Evolutionary conservation across 2,113 vertebrate species (phyloP).

Genomic region (Petroica traversi): DNA sequence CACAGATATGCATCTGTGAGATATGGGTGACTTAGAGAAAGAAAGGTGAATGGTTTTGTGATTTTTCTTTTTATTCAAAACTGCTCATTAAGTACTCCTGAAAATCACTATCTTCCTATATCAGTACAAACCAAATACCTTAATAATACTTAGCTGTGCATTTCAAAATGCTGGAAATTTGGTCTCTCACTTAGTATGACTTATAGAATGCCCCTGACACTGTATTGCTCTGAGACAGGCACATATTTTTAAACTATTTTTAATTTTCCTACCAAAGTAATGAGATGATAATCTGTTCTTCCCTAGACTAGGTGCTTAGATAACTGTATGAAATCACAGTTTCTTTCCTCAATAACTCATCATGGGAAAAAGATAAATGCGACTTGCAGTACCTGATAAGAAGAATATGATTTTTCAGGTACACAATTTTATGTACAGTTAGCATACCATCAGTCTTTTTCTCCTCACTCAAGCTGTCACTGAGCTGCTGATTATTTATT

Average conservation of each 20-base stretch:
- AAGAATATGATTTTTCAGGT: neutral
- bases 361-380: neutral
- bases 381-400: neutral
- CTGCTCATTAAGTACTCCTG: neutral
- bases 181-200: neutral
- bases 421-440: neutral
- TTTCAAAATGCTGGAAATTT: neutral
- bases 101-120: neutral
- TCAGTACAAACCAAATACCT: neutral
- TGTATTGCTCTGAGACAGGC: neutral
- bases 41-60: neutral
- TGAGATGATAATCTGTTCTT: neutral
- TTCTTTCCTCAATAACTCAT: neutral
- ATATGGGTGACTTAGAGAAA: neutral
- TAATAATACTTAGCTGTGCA: neutral
- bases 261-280: neutral
- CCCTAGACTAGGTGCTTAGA: neutral
- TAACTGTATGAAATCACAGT: neutral
- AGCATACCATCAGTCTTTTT: neutral
- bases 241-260: neutral
- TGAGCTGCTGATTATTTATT: neutral
- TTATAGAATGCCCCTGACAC: neutral
- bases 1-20: neutral
- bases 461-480: neutral
- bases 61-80: neutral